Evolutionary conservation across 2,113 vertebrate species (phyloP).

Genomic region (Thryonomys swinderianus): DNA sequence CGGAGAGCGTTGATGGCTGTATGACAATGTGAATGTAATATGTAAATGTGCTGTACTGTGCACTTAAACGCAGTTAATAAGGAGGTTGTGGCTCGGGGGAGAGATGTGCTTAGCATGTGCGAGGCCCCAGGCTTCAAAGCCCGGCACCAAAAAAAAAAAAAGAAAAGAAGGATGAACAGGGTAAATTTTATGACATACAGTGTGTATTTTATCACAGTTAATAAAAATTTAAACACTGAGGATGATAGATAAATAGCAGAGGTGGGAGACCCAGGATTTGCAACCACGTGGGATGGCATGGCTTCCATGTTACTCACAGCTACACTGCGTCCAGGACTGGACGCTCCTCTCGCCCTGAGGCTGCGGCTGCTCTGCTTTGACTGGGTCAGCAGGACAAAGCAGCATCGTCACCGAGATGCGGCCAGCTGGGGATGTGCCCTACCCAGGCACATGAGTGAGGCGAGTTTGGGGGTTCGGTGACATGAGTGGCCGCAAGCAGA

Average conservation of each 20-base stretch:
- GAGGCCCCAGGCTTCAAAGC: background rate
- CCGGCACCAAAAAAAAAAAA: background rate
- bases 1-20: background rate
- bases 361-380: background rate
- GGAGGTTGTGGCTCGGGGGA: background rate
- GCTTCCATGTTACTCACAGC: background rate
- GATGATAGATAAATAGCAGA: background rate
- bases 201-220: background rate
- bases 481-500: background rate
- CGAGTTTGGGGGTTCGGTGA: background rate
- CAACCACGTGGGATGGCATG: no score
- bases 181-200: background rate
- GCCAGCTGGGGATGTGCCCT: background rate
- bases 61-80: background rate
- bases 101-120: background rate
- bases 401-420: no score
- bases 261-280: background rate
- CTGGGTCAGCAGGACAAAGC: background rate
- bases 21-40: background rate
- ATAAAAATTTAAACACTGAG: background rate
- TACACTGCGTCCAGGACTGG: no score
- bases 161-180: background rate
- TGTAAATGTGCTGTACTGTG: background rate
- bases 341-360: background rate
- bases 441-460: rapidly evolving